Conservation (phyloP, 2,113 vertebrate genomes). For the Recurvirostra avosetta region DNA sequence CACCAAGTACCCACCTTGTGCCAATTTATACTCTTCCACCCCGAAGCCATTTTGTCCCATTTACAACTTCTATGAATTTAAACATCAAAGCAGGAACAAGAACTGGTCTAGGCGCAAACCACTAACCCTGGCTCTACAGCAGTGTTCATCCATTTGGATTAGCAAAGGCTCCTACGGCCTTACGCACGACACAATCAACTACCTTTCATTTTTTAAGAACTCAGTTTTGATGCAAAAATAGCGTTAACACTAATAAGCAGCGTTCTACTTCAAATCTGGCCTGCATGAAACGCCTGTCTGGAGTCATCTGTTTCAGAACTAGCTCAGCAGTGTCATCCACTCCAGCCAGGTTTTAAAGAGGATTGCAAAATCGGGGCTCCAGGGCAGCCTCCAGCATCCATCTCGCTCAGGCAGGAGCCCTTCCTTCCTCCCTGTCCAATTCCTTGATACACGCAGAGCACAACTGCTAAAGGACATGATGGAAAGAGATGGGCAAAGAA, state of each 20-base stretch:
- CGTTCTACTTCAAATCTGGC: not conserved
- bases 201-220: not conserved
- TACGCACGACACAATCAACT: accelerated
- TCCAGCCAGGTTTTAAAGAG: not conserved
- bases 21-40: conserved; percentile 3
- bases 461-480: too few relatives aligned
- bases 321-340: not conserved
- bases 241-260: not conserved
- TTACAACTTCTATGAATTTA: not conserved
- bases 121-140: not conserved
- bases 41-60: not conserved
- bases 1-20: not conserved
- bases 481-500: not conserved
- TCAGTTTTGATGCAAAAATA: accelerated
- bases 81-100: conserved; percentile 30
- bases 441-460: accelerated
- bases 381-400: not conserved
- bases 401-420: not conserved
- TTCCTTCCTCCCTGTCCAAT: not conserved
- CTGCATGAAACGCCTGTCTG: not conserved
- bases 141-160: not conserved
- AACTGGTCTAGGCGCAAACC: not conserved
- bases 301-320: not conserved
- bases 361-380: not conserved
- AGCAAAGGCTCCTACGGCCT: not conserved